Conservation (phyloP, 2,888 invertebrate species). For the Artemia sinica region DNA sequence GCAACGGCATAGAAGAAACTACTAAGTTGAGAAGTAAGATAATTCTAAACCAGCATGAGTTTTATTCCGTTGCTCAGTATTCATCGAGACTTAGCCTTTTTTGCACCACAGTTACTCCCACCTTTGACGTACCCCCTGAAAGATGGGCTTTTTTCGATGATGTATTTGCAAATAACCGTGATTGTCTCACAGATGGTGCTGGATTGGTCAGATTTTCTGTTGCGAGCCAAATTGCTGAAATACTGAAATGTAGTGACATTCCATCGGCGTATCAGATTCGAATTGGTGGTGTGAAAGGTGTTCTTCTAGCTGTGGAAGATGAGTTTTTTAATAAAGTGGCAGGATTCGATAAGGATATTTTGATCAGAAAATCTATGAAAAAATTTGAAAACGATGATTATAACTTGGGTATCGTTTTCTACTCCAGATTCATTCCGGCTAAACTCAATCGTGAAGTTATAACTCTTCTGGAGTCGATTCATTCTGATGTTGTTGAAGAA, state of each 20-base stretch:
- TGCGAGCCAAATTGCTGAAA: not conserved
- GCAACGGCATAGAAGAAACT: not conserved
- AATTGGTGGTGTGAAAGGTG: slow-evolving; percentile 16
- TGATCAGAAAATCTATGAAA: slow-evolving; percentile 13
- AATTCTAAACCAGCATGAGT: slow-evolving; percentile 4
- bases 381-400: slow-evolving; percentile 13
- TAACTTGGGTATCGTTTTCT: slow-evolving; percentile 12
- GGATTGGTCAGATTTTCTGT: not conserved
- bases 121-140: not conserved
- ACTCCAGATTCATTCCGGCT: slow-evolving; percentile 10
- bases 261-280: slow-evolving; percentile 14
- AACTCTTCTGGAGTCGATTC: slow-evolving; percentile 15
- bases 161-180: not conserved
- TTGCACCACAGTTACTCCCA: not conserved
- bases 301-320: not conserved
- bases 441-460: slow-evolving; percentile 16
- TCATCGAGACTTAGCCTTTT: slow-evolving; percentile 16
- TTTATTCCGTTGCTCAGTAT: slow-evolving; percentile 15
- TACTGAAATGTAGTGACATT: not conserved
- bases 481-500: slow-evolving; percentile 6
- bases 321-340: not conserved
- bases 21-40: not conserved
- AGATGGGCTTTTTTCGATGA: not conserved
- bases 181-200: slow-evolving; percentile 1
- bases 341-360: not conserved